phyloP scores from a whole-genome alignment of 2,797 vertebrate genomes.

The Acipenser transmontanus region DNA sequence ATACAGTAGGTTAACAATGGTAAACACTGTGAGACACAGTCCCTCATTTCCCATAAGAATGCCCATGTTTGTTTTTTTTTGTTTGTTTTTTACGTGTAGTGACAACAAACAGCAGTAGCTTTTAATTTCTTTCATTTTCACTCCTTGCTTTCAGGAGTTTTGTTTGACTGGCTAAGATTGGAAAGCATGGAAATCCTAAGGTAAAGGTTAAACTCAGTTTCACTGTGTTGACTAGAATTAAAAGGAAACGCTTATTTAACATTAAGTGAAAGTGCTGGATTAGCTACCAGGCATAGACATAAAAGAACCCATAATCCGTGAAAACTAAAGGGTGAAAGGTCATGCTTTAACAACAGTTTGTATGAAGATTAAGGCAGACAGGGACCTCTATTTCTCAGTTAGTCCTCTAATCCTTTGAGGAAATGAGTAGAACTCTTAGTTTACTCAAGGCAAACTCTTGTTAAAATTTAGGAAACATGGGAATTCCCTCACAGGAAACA shows the following conservation, averaged over 20 bases:
- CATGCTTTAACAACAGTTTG: slow-evolving; percentile 77
- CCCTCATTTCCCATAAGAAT: too few relatives aligned
- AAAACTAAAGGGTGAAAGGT: slow-evolving; percentile 88
- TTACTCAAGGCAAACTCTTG: not conserved
- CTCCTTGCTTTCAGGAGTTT: slow-evolving; percentile 54
- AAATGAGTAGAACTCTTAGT: slow-evolving; percentile 55
- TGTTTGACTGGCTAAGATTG: slow-evolving; percentile 47
- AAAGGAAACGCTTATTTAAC: slow-evolving; percentile 75
- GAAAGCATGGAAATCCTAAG: slow-evolving; percentile 62
- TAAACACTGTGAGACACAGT: too few relatives aligned
- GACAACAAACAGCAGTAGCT: slow-evolving; percentile 18
- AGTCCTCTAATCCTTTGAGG: slow-evolving; percentile 66
- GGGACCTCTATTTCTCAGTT: slow-evolving; percentile 65
- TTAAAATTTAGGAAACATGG: slow-evolving; percentile 27
- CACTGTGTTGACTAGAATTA: slow-evolving; percentile 78
- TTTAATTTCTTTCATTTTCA: slow-evolving; percentile 56
- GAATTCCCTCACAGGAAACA: slow-evolving; percentile 25
- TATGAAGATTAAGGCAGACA: slow-evolving; percentile 68
- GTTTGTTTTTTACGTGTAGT: not conserved
- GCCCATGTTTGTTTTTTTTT: too few relatives aligned
- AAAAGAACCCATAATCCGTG: slow-evolving; percentile 83
- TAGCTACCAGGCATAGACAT: slow-evolving; percentile 69
- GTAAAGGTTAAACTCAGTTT: slow-evolving; percentile 70
- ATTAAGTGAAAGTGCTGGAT: slow-evolving; percentile 81
- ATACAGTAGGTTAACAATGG: too few relatives aligned